These are phyloP conservation scores for Lamproptera curius DNA, from an alignment of 2,888 invertebrate genomes.

Conservation along the genomic window DNA sequence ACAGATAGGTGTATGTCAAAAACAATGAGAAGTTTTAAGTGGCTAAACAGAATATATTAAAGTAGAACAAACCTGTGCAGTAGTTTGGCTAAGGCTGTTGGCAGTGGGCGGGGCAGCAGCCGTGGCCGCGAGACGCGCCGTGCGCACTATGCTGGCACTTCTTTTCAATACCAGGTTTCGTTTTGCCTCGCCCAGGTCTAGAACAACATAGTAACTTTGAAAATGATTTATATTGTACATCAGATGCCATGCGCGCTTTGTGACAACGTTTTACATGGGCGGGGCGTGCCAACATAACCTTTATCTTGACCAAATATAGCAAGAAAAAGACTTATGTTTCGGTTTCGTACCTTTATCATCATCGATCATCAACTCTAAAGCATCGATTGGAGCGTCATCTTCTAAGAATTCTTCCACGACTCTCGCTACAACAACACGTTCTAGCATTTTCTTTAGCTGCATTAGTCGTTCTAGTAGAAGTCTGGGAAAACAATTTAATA, in stretches of 20 bases:
- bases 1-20: too few species aligned
- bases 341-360: constrained; percentile 79
- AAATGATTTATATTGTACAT: too few species aligned
- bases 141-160: constrained; percentile 64
- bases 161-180: not conserved
- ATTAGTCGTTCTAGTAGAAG: constrained; percentile 84
- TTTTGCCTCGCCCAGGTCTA: too few species aligned
- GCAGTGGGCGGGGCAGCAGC: constrained; percentile 32
- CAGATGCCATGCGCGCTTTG: too few species aligned
- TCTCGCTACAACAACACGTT: constrained; percentile 93
- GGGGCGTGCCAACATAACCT: too few species aligned
- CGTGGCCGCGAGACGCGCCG: constrained; percentile 90
- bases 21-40: too few species aligned
- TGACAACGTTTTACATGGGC: too few species aligned
- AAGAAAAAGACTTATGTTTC: too few species aligned
- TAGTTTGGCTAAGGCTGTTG: constrained; percentile 34
- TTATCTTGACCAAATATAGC: too few species aligned
- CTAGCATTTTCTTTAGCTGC: constrained; percentile 92
- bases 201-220: too few species aligned
- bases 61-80: not conserved
- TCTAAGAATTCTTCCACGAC: constrained; percentile 99
- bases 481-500: too few species aligned
- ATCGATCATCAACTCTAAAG: constrained; percentile 94
- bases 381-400: constrained; percentile 82
- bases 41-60: too few species aligned